Percentiles rank a stretch among this genome's conserved stretches.
Conservation (phyloP, 2,113 vertebrate genomes). For the Thymallus thymallus region DNA sequence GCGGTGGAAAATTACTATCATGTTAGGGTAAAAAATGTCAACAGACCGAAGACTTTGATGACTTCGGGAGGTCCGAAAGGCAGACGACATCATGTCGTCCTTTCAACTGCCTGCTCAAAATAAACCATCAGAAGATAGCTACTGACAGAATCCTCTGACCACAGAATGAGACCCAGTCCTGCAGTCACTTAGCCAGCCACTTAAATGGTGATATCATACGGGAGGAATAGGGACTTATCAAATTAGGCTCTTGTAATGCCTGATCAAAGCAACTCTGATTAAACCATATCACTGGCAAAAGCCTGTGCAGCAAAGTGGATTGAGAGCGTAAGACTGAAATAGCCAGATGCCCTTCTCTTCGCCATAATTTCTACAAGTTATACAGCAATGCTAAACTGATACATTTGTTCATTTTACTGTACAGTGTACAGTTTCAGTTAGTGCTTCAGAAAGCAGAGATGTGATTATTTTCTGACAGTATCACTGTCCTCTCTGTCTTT, state of each 20-base stretch:
- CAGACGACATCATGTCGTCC: conserved; percentile 11
- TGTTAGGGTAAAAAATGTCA: not conserved
- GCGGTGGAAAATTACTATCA: conserved; percentile 3
- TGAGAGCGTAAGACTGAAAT: no score
- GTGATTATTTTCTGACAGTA: no score
- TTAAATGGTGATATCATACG: not conserved
- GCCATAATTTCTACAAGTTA: no score
- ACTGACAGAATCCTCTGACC: not conserved
- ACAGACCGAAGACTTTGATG: not conserved
- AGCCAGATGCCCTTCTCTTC: no score
- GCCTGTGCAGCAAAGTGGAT: not conserved
- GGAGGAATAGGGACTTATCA: not conserved
- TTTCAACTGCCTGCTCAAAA: conserved; percentile 22
- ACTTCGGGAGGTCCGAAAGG: not conserved
- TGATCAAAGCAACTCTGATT: not conserved
- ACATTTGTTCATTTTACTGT: no score
- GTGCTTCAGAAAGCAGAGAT: no score
- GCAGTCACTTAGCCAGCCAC: conserved; percentile 9
- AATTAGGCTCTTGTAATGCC: not conserved
- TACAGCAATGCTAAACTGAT: no score
- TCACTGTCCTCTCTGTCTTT: no score
- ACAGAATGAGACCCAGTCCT: conserved; percentile 22
- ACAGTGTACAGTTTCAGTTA: no score
- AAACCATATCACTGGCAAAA: conserved; percentile 10
- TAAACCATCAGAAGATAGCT: conserved; percentile 8